Conservation (phyloP, 2,797 vertebrate genomes). For the Lophotriccus pileatus region DNA sequence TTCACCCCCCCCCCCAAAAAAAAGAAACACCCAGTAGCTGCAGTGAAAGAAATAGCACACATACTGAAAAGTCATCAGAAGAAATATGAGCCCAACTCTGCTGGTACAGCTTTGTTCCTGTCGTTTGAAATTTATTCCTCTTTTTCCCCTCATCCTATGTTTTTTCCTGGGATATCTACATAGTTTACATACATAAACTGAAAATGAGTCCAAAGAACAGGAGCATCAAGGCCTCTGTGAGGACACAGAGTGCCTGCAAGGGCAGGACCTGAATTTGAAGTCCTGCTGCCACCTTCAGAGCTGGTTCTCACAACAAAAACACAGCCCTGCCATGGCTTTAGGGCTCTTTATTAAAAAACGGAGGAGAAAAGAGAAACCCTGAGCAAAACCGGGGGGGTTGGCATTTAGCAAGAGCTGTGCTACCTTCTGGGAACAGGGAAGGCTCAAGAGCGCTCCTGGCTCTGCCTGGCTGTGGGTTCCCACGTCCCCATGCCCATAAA, state of each 20-base stretch:
- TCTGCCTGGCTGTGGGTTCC: background rate
- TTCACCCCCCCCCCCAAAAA: slow-evolving; percentile 27
- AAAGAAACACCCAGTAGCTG: background rate
- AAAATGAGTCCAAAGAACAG: background rate
- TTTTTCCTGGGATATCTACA: slow-evolving; percentile 57
- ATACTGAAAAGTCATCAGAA: slow-evolving; percentile 68
- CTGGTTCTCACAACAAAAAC: background rate
- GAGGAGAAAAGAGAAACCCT: background rate
- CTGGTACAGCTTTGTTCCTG: slow-evolving; percentile 58
- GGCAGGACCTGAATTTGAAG: background rate
- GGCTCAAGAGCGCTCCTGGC: background rate
- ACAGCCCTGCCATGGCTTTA: background rate
- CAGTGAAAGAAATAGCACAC: slow-evolving; percentile 28
- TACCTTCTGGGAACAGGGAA: background rate
- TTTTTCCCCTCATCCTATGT: slow-evolving; percentile 5
- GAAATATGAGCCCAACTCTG: slow-evolving; percentile 61
- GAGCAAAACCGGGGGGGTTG: background rate
- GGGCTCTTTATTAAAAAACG: background rate
- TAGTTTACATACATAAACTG: slow-evolving; percentile 13
- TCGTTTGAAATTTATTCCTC: slow-evolving; percentile 49
- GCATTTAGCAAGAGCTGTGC: background rate
- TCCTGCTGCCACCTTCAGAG: background rate
- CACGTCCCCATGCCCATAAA: background rate
- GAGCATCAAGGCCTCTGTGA: background rate
- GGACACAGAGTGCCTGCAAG: fast-evolving